Evolutionary conservation across 2,797 vertebrate genomes (phyloP), one percentile per base, ranked within the genome.

Genomic region (Crenichthys baileyi): DNA sequence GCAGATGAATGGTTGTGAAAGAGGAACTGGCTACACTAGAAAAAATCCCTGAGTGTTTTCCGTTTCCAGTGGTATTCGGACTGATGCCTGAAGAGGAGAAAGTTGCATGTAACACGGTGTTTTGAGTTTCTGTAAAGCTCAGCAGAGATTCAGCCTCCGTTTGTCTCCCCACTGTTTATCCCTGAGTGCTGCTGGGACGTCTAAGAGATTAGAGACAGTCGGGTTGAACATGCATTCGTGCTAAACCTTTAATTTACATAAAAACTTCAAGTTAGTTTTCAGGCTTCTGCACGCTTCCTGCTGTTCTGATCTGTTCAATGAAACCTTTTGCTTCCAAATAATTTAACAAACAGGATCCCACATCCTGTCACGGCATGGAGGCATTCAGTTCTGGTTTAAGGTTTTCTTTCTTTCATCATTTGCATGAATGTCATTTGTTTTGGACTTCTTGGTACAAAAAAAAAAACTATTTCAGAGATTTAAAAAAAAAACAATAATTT

Each of bases 11-110:
- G 72, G 9, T 79, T 67, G 67, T 83, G 85, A 90, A 90, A 88
- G 83, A 87, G 90, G 88, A 91, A 92, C 79, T 4, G 20, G 46
- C 72, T 70, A 65, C 60, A 74, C 44, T 1, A 77, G 84, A 72
- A 76, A 86, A 89, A 80, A 83, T 85, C 80, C 71, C 82, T 6
- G 44, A 60, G 26, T 24, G 39, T 22, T 70, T 83, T 78, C 68
- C 29, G 26, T 84, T 78, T 73, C 61, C 39, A 68, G n/a, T 76
- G 72, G 8, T 56, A 7, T 83, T 44, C n/a, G 41, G 50, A 48
- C 50, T 67, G 53, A 79, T 76, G 16, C 1, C 13, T 46, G 18
- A 24, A 75, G 68, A 75, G 2, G 3, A 60, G 72, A 74, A 36
- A 24, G 41, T 67, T 7, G 61, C 36, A 7, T 72, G 70, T 26